phyloP scores from a whole-genome alignment of 2,113 vertebrate species.

The Phasianus colchicus region DNA sequence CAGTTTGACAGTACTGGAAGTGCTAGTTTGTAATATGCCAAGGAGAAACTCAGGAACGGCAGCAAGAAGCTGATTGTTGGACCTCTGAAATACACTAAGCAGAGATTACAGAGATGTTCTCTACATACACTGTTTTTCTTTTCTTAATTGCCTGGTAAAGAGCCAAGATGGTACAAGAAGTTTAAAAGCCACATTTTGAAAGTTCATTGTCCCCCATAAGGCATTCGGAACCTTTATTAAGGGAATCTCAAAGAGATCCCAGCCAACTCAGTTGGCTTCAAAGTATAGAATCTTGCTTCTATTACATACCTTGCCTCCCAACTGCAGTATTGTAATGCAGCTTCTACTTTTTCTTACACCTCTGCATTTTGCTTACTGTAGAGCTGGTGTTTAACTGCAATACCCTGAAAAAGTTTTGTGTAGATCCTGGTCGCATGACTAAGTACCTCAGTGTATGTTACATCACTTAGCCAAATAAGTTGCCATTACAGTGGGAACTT shows the following conservation, averaged over 20 bases:
- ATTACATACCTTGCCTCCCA: not conserved
- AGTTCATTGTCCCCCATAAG: not conserved
- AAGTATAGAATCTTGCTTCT: not conserved
- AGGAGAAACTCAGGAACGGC: not conserved
- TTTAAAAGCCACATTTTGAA: not conserved
- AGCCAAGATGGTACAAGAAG: not conserved
- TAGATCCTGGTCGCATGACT: not conserved
- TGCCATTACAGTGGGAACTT: not conserved
- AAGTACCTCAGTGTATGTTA: not conserved
- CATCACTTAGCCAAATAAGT: not conserved
- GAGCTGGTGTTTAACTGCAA: not conserved
- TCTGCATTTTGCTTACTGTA: not conserved
- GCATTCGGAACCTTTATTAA: not conserved
- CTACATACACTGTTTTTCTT: not conserved
- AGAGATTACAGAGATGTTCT: not conserved
- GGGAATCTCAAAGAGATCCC: not conserved
- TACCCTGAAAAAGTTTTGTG: not conserved
- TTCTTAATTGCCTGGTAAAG: not conserved
- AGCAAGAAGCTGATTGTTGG: not conserved
- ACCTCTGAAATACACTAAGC: not conserved
- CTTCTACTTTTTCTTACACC: accelerated
- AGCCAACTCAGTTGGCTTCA: not conserved
- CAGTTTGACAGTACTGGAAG: not conserved
- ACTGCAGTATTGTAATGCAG: not conserved
- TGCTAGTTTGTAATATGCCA: not conserved